Evolutionary conservation across 2,888 invertebrate species (phyloP), one percentile per base, ranked within the genome.

Genomic region (Anaspis maculata): DNA sequence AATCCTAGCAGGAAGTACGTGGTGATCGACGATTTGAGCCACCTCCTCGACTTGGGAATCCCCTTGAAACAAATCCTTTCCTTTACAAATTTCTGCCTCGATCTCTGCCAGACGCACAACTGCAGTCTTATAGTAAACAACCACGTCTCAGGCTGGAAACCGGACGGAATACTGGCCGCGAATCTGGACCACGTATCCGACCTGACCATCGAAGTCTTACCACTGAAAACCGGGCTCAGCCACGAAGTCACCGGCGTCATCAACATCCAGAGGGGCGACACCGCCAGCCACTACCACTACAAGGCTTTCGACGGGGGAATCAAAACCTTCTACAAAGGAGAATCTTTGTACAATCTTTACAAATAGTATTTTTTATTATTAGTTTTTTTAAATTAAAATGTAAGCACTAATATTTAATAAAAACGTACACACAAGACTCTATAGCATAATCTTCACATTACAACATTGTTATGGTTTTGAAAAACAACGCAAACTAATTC

Each of bases 261-360:
- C 41, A 75, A 68, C 37, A 64, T 86, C 25, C 66, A 68, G 40
- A 67, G 52, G 58, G 15, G 69, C 67, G 51, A 52, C 75, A 42
- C 73, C 67, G 38, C 63, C 77, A 60, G 64, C 28, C 48, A 49
- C 34, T 78, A 76, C 58, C 69, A 79, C 33, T 86, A 77, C 53
- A 84, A 83, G 66, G 70, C 84, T 37, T 74, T 74, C 59, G 84
- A 85, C 59, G 74, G 79, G 54, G 82, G 82, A 51, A 75, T 85
- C 2, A 82, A 80, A 58, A 70, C 83, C 25, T 79, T 82, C 59
- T 76, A 76, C 44, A 82, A 83, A 2, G 85, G 85, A 9, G 62
- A 64, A 48, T 54, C 60, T n/a, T 46, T 62, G 35, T 48, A 54
- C 38, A 50, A 53, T 43, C 49, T 61, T 35, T 52, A 51, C 35